These are phyloP conservation scores for Cremastinae sp. DNA, from an alignment of 2,888 invertebrate species.

Conservation along the genomic window DNA sequence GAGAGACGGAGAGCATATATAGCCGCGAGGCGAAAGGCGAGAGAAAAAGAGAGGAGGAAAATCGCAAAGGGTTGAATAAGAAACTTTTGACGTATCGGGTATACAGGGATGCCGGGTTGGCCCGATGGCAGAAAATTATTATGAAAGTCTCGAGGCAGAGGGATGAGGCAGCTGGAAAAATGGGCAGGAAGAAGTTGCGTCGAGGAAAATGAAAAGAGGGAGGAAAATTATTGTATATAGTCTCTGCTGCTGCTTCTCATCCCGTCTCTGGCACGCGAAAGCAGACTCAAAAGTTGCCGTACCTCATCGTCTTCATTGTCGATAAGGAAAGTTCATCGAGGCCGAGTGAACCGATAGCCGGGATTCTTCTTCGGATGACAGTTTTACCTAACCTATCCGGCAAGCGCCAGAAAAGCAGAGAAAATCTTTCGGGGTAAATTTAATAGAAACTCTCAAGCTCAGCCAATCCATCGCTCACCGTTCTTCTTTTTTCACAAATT, in stretches of 20 bases:
- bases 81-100: conserved; percentile 55
- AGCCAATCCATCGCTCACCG: conserved; percentile 18
- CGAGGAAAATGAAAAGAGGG: conserved; percentile 11
- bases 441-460: conserved; percentile 32
- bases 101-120: conserved; percentile 34
- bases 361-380: conserved; percentile 29
- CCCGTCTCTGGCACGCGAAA: neutral
- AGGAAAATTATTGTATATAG: conserved; percentile 50
- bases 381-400: conserved; percentile 18
- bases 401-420: conserved; percentile 2
- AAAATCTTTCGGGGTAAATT: conserved; percentile 39
- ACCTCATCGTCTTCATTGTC: conserved; percentile 43
- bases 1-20: neutral
- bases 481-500: neutral
- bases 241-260: no score
- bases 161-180: neutral
- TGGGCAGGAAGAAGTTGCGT: conserved; percentile 9
- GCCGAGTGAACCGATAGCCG: conserved; percentile 42
- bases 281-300: conserved; percentile 37
- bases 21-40: neutral
- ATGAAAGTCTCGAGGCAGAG: conserved; percentile 37
- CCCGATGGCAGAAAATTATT: conserved; percentile 49
- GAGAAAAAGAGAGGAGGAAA: neutral
- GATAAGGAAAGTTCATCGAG: conserved; percentile 50
- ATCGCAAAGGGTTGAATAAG: conserved; percentile 31